These are phyloP conservation scores for Spinibarbus caldwelli DNA, from an alignment of 2,797 vertebrate genomes.

Conservation along the genomic window DNA sequence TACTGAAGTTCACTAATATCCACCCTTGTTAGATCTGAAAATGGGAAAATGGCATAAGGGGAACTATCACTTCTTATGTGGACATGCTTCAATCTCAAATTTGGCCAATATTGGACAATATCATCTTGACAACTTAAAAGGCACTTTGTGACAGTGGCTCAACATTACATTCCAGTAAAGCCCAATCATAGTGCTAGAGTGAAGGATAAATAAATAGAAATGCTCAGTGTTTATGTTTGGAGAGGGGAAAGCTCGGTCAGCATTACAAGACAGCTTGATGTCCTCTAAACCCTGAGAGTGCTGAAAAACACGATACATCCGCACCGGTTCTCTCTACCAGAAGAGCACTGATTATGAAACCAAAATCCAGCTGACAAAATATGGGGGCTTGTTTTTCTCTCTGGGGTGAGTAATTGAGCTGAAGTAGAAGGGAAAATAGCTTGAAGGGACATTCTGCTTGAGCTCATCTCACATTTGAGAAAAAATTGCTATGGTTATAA, in stretches of 20 bases:
- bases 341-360: slow-evolving; percentile 52
- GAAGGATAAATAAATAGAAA: slow-evolving; percentile 42
- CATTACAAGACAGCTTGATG: slow-evolving; percentile 43
- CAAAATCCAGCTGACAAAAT: slow-evolving; percentile 61
- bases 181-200: not conserved
- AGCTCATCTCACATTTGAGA: not conserved
- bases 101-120: not conserved
- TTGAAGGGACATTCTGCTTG: slow-evolving; percentile 36
- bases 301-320: slow-evolving; percentile 46
- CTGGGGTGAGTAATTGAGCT: slow-evolving; percentile 44
- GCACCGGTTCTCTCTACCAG: slow-evolving; percentile 6
- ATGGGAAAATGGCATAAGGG: not conserved
- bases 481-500: slow-evolving; percentile 14
- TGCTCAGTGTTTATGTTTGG: slow-evolving; percentile 44
- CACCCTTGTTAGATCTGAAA: not conserved
- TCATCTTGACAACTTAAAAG: slow-evolving; percentile 16
- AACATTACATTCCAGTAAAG: slow-evolving; percentile 24
- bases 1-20: not conserved
- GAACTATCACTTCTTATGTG: not conserved
- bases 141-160: not conserved
- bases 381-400: slow-evolving; percentile 36
- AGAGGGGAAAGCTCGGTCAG: slow-evolving; percentile 36
- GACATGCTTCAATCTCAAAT: not conserved
- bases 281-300: slow-evolving; percentile 27
- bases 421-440: slow-evolving; percentile 26